These are phyloP conservation scores for Tenrec ecaudatus DNA, from an alignment of 2,113 vertebrate genomes.

Conservation along the genomic window DNA sequence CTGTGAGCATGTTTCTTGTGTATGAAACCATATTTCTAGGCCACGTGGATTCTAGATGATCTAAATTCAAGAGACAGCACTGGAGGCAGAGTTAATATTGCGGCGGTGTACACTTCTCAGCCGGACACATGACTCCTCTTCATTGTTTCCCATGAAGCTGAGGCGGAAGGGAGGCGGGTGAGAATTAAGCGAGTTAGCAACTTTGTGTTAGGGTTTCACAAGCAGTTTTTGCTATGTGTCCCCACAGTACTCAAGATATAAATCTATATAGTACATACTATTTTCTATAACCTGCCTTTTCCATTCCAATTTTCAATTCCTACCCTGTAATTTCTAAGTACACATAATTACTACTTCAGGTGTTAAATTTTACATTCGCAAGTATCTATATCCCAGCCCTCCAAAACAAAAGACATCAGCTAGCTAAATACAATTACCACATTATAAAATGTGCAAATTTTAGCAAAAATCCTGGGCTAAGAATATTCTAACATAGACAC, in stretches of 20 bases:
- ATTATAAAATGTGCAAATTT: constrained; percentile 80
- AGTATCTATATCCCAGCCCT: constrained; percentile 79
- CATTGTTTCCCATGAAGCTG: constrained; percentile 67
- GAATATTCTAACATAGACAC: constrained; percentile 63
- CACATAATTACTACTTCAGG: constrained; percentile 84
- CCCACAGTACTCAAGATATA: constrained; percentile 67
- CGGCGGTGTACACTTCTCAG: constrained; percentile 25
- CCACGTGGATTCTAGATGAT: neutral
- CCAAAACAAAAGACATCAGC: constrained; percentile 82
- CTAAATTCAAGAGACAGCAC: neutral
- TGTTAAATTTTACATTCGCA: constrained; percentile 78
- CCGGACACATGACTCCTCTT: constrained; percentile 45
- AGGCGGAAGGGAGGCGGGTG: constrained; percentile 58
- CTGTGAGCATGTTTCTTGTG: constrained; percentile 9
- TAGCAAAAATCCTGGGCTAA: constrained; percentile 75
- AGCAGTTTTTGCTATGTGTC: constrained; percentile 69
- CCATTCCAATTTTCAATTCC: constrained; percentile 74
- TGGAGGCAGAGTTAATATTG: constrained; percentile 39
- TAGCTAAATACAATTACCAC: constrained; percentile 82
- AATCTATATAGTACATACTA: constrained; percentile 73
- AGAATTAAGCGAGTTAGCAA: constrained; percentile 74
- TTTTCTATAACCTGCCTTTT: constrained; percentile 82
- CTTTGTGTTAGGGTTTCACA: constrained; percentile 69
- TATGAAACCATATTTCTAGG: constrained; percentile 4
- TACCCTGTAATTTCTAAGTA: constrained; percentile 84